phyloP scores from a whole-genome alignment of 2,113 vertebrate species.

The Lichenostomus cassidix region DNA sequence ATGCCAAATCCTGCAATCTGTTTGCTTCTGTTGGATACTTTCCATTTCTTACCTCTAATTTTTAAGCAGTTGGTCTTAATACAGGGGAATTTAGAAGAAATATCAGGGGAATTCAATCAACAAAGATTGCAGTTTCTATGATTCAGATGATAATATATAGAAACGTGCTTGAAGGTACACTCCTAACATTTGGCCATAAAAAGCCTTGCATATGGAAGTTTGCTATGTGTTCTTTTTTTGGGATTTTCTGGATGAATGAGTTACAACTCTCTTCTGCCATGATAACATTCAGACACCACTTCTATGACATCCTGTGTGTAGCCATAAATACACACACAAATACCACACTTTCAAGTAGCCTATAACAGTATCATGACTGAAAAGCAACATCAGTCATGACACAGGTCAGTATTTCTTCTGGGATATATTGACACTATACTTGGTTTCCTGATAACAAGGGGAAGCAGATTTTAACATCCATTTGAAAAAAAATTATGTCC shows the following conservation, averaged over 20 bases:
- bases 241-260: background rate
- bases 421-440: background rate
- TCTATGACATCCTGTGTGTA: background rate
- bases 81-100: background rate
- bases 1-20: background rate
- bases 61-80: background rate
- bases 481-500: background rate
- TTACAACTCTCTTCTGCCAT: background rate
- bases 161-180: background rate
- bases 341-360: background rate
- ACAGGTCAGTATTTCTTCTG: background rate
- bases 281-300: background rate
- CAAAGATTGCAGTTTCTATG: background rate
- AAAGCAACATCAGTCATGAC: background rate
- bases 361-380: accelerated
- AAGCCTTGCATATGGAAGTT: background rate
- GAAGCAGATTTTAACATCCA: background rate
- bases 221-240: background rate
- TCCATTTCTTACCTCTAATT: background rate
- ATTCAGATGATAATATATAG: background rate
- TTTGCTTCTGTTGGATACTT: background rate
- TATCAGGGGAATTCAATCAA: background rate
- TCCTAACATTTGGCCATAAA: background rate
- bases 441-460: background rate
- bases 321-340: background rate